A percentile compares a stretch with the other conserved stretches of the same genome.
phyloP scores from a whole-genome alignment of 2,888 invertebrate species.

The Diadegma fenestrale region DNA sequence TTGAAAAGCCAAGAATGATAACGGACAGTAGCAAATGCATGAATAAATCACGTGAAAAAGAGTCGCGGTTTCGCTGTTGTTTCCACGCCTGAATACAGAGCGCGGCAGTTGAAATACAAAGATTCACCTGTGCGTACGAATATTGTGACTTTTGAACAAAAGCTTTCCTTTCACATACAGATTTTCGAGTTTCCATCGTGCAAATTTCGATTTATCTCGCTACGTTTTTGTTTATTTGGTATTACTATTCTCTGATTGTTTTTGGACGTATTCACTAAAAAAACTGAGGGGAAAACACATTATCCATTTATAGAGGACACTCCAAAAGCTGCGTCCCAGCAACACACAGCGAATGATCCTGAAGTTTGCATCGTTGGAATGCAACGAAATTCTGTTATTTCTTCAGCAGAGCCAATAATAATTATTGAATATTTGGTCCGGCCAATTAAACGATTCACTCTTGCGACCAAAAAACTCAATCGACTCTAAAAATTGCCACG shows the following conservation, averaged over 20 bases:
- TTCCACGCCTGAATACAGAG: background rate
- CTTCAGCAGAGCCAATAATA: no score
- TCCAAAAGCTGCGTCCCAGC: background rate
- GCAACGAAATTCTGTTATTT: no score
- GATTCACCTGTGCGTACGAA: background rate
- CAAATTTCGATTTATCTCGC: conserved; percentile 17
- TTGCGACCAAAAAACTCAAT: no score
- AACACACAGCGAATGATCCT: no score
- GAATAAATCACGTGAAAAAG: conserved; percentile 4
- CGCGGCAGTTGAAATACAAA: background rate
- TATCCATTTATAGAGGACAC: background rate
- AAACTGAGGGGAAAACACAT: background rate
- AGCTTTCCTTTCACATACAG: background rate
- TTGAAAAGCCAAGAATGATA: background rate
- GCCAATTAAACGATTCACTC: no score
- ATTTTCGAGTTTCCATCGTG: conserved; percentile 20
- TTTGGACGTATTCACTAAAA: background rate
- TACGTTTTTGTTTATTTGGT: background rate
- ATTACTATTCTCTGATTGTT: background rate
- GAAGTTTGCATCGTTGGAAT: no score
- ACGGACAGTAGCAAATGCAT: background rate
- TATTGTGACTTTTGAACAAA: conserved; percentile 14
- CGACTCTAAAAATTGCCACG: no score
- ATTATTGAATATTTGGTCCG: no score
- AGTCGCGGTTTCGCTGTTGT: background rate